phyloP scores from a whole-genome alignment of 2,797 vertebrate species.

The Cuculus canorus region DNA sequence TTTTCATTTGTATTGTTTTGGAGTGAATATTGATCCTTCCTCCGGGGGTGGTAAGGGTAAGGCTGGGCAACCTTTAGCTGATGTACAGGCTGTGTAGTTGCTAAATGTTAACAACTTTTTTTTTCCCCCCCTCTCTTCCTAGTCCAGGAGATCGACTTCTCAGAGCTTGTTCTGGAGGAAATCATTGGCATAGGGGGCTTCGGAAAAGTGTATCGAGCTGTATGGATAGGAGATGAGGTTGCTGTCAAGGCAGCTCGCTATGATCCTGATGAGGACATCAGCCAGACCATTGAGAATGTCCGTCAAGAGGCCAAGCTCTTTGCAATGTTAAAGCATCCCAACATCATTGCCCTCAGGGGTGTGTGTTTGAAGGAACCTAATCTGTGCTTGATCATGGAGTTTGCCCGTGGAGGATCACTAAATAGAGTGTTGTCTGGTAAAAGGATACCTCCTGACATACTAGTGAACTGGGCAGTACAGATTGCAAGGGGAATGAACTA shows the following conservation, averaged over 20 bases:
- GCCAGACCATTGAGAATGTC: constrained; percentile 94
- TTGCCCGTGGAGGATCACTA: constrained; percentile 90
- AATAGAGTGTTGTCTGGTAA: constrained; percentile 94
- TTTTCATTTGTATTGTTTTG: not conserved
- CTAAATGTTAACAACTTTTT: not conserved
- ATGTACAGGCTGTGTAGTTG: not conserved
- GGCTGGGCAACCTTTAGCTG: not conserved
- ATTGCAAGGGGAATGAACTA: constrained; percentile 94
- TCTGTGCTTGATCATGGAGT: constrained; percentile 97
- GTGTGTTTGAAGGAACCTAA: constrained; percentile 94
- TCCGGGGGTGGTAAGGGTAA: not conserved
- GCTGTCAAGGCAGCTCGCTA: constrained; percentile 96
- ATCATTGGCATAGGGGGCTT: constrained; percentile 97
- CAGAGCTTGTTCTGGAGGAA: constrained; percentile 91
- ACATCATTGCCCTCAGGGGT: constrained; percentile 93
- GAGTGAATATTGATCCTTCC: not conserved
- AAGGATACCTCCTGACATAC: constrained; percentile 92
- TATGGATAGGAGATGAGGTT: constrained; percentile 91
- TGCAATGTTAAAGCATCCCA: constrained; percentile 93
- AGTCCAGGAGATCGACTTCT: constrained; percentile 94
- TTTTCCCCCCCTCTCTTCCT: not conserved
- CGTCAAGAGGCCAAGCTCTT: constrained; percentile 97
- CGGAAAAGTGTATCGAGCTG: constrained; percentile 94
- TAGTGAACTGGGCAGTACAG: constrained; percentile 98
- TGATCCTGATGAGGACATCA: constrained; percentile 92